Evolutionary conservation across 2,113 vertebrate genomes (phyloP).

Genomic region (Harpagus bidentatus): DNA sequence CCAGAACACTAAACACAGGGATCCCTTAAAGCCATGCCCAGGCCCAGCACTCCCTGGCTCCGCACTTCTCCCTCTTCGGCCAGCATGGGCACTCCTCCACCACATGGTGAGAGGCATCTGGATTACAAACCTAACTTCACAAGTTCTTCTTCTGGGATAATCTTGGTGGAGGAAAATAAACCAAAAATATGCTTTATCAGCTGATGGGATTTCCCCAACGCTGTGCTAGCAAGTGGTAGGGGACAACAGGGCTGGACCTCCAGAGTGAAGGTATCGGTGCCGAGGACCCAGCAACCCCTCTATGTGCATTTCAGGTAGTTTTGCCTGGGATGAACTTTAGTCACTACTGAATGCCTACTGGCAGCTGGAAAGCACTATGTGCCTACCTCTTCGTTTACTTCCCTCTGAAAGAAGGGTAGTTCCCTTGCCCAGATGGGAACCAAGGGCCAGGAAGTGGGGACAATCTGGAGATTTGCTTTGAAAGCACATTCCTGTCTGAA

Average conservation of each 20-base stretch:
- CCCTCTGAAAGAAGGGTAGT: neutral
- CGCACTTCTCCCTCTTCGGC: neutral
- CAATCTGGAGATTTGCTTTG: neutral
- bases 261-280: neutral
- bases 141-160: neutral
- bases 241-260: neutral
- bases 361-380: neutral
- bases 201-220: neutral
- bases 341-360: neutral
- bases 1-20: rapidly evolving
- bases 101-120: rapidly evolving
- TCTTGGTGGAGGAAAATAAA: too few species aligned
- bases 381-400: neutral
- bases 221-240: neutral
- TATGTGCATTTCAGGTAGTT: neutral
- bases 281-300: neutral
- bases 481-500: neutral
- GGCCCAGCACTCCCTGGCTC: too few species aligned
- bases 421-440: neutral
- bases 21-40: neutral
- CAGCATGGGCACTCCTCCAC: neutral
- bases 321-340: neutral
- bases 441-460: neutral
- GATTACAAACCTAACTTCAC: neutral
- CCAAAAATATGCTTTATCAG: neutral